Percentiles rank a stretch among this genome's conserved stretches.
Evolutionary conservation across 1,140 invertebrate species (phyloP).

Genomic region (Ceratoteleas bidentatus): DNA sequence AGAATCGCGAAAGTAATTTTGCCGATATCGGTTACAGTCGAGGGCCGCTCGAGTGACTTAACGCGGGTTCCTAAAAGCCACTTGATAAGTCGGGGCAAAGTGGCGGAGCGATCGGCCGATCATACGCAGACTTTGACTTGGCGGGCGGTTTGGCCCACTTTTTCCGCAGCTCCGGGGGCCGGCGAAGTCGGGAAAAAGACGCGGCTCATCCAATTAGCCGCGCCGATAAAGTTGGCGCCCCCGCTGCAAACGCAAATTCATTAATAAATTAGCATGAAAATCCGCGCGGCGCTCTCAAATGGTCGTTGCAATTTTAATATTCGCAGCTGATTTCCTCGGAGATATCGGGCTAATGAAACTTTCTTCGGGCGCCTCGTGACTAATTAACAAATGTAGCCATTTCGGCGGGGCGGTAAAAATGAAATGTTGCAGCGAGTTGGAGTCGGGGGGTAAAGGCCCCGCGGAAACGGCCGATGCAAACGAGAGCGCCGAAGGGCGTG

Average conservation of each 20-base stretch:
- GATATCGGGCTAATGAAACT: slow-evolving; percentile 54
- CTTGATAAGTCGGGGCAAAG: too few relatives aligned
- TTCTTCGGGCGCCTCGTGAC: slow-evolving; percentile 44
- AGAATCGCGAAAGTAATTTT: too few relatives aligned
- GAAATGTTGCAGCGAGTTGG: slow-evolving; percentile 32
- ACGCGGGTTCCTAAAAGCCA: too few relatives aligned
- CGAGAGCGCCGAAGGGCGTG: slow-evolving; percentile 50
- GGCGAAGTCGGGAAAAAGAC: slow-evolving; percentile 4
- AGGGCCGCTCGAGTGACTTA: too few relatives aligned
- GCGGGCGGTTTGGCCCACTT: too few relatives aligned
- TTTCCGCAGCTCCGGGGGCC: too few relatives aligned
- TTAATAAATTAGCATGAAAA: slow-evolving; percentile 52
- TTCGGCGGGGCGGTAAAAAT: slow-evolving; percentile 50
- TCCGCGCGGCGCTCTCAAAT: slow-evolving; percentile 25
- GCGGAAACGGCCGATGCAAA: slow-evolving; percentile 30
- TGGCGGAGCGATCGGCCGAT: too few relatives aligned
- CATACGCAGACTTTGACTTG: too few relatives aligned
- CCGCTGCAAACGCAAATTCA: slow-evolving; percentile 24
- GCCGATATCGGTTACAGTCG: too few relatives aligned
- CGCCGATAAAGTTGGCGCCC: slow-evolving; percentile 13
- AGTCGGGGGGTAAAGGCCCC: slow-evolving; percentile 11
- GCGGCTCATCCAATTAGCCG: slow-evolving; percentile 40
- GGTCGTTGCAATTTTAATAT: slow-evolving; percentile 61
- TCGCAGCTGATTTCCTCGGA: slow-evolving; percentile 55
- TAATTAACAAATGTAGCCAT: slow-evolving; percentile 61